Evolutionary conservation across 2,888 invertebrate species (phyloP).

Genomic region (Amphipoea lucens): DNA sequence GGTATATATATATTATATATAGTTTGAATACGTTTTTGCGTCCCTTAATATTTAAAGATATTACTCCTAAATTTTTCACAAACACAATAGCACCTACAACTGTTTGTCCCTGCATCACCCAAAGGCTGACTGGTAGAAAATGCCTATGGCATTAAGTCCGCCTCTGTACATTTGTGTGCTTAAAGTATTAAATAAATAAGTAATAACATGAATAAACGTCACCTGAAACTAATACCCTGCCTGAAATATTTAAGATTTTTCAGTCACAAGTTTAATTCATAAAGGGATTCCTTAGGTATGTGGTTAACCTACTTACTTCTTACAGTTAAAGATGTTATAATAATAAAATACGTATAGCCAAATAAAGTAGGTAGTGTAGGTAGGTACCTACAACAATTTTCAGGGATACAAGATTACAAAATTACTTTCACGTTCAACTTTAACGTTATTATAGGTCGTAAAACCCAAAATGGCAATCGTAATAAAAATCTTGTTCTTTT

Average conservation of each 20-base stretch:
- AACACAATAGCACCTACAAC: too few relatives aligned
- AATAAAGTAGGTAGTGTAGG: not conserved
- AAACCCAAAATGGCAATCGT: conserved; percentile 26
- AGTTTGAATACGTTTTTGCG: too few relatives aligned
- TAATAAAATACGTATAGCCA: not conserved
- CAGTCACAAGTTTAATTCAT: not conserved
- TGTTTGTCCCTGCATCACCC: too few relatives aligned
- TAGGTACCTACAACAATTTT: not conserved
- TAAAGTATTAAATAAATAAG: too few relatives aligned
- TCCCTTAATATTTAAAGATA: too few relatives aligned
- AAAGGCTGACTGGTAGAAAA: too few relatives aligned
- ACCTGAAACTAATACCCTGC: not conserved
- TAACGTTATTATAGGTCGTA: conserved; percentile 11
- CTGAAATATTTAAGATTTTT: not conserved
- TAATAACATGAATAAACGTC: not conserved
- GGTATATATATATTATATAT: too few relatives aligned
- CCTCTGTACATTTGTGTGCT: too few relatives aligned
- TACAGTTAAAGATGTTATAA: not conserved
- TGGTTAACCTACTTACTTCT: not conserved
- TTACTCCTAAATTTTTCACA: too few relatives aligned
- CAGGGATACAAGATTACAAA: conserved; percentile 29
- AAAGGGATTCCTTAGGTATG: not conserved
- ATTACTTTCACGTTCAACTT: conserved; percentile 29
- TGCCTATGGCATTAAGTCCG: too few relatives aligned
- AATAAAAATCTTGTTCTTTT: conserved; percentile 38